phyloP scores from a whole-genome alignment of 2,113 vertebrate species.

The Ranitomeya imitator region DNA sequence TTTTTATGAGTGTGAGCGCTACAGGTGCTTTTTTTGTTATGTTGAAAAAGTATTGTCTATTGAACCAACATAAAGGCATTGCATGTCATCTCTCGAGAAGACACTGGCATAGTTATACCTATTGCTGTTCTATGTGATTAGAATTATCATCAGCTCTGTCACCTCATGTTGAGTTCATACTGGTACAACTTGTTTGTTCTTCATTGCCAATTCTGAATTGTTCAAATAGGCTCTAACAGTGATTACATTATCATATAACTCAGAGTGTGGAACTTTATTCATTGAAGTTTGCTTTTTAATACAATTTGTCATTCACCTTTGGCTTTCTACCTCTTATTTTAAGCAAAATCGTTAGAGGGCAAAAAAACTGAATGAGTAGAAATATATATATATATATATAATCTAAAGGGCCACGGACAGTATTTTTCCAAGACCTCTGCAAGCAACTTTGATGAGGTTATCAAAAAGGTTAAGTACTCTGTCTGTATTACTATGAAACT shows the following conservation, averaged over 20 bases:
- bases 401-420: neutral
- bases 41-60: neutral
- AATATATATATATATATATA: slow-evolving; percentile 23
- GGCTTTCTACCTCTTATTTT: neutral
- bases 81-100: slow-evolving; percentile 15
- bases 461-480: slow-evolving; percentile 17
- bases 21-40: too few relatives aligned
- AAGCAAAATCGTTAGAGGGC: slow-evolving; percentile 1
- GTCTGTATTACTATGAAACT: neutral
- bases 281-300: neutral
- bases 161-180: slow-evolving; percentile 25
- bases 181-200: slow-evolving; percentile 5
- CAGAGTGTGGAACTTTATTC: neutral
- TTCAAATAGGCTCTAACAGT: neutral
- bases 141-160: slow-evolving; percentile 7
- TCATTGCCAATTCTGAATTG: neutral
- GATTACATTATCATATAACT: slow-evolving; percentile 1
- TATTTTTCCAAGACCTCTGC: neutral
- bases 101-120: neutral
- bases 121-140: slow-evolving; percentile 1
- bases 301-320: neutral
- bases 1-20: too few relatives aligned
- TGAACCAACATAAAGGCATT: neutral
- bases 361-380: neutral
- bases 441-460: slow-evolving; percentile 25